phyloP scores from a whole-genome alignment of 2,888 invertebrate genomes.

The Alloplasta piceator region DNA sequence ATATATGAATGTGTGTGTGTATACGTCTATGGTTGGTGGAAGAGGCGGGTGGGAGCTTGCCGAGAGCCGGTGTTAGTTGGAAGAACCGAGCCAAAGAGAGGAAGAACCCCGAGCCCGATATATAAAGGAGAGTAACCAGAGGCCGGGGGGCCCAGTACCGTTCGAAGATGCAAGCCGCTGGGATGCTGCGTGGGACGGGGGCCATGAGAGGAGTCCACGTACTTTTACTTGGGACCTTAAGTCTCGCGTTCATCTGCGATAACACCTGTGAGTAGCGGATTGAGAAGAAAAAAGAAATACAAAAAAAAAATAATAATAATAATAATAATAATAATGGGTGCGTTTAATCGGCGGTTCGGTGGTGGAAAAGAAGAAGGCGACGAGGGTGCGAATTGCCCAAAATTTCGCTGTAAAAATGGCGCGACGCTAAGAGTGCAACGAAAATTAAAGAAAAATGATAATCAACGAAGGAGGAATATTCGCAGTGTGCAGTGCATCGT shows the following conservation, averaged over 20 bases:
- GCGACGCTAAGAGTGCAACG: slow-evolving; percentile 49
- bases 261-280: slow-evolving; percentile 77
- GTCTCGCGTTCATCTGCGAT: slow-evolving; percentile 74
- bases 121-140: slow-evolving; percentile 81
- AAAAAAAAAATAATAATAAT: neutral
- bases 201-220: slow-evolving; percentile 65
- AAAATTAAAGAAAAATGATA: no score
- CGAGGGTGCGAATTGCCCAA: no score
- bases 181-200: slow-evolving; percentile 80
- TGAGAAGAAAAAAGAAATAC: neutral
- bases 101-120: slow-evolving; percentile 70
- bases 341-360: no score
- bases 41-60: slow-evolving; percentile 53
- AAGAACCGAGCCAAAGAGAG: slow-evolving; percentile 63
- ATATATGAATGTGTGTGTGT: neutral
- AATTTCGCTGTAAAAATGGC: slow-evolving; percentile 14
- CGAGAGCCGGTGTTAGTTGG: slow-evolving; percentile 53
- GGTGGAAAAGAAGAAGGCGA: no score
- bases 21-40: slow-evolving; percentile 30
- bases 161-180: slow-evolving; percentile 80
- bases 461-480: slow-evolving; percentile 41
- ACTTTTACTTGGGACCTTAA: slow-evolving; percentile 67
- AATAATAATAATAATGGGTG: neutral
- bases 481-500: slow-evolving; percentile 65
- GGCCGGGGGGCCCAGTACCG: slow-evolving; percentile 81